A percentile compares a stretch with the other conserved stretches of the same genome.
Evolutionary conservation across 2,797 vertebrate genomes (phyloP).

Genomic region (Acrossocheilus fasciatus): DNA sequence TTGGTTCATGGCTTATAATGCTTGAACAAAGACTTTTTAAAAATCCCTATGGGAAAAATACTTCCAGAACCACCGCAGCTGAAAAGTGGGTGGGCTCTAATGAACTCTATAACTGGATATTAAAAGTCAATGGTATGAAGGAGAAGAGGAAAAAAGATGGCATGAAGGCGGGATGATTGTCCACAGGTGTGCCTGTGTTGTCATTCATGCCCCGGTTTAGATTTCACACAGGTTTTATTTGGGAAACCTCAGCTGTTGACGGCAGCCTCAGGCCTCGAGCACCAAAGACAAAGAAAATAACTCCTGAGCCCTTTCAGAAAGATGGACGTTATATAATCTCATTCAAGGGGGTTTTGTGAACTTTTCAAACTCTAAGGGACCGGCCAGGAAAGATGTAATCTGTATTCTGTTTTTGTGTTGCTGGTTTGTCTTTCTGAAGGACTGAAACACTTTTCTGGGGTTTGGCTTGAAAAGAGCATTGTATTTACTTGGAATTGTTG

Average conservation of each 20-base stretch:
- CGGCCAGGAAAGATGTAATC: constrained; percentile 26
- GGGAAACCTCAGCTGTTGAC: constrained; percentile 45
- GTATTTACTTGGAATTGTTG: constrained; percentile 13
- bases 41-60: background rate
- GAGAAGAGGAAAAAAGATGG: background rate
- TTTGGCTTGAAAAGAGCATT: background rate
- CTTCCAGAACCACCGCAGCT: background rate
- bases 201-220: constrained; percentile 22
- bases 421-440: background rate
- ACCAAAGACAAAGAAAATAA: constrained; percentile 41
- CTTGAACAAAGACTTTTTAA: background rate
- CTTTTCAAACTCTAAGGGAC: background rate
- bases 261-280: constrained; percentile 7
- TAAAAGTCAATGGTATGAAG: background rate
- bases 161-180: constrained; percentile 22
- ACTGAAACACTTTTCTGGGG: background rate
- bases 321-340: constrained; percentile 36
- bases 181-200: constrained; percentile 44
- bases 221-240: constrained; percentile 49
- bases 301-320: constrained; percentile 21
- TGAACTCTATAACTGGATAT: background rate
- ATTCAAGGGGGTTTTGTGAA: constrained; percentile 40
- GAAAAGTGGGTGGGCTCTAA: background rate
- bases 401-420: constrained; percentile 20
- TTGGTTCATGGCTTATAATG: background rate